These are phyloP conservation scores for Stenichneumon culpator DNA, from an alignment of 2,888 invertebrate genomes.

Conservation along the genomic window DNA sequence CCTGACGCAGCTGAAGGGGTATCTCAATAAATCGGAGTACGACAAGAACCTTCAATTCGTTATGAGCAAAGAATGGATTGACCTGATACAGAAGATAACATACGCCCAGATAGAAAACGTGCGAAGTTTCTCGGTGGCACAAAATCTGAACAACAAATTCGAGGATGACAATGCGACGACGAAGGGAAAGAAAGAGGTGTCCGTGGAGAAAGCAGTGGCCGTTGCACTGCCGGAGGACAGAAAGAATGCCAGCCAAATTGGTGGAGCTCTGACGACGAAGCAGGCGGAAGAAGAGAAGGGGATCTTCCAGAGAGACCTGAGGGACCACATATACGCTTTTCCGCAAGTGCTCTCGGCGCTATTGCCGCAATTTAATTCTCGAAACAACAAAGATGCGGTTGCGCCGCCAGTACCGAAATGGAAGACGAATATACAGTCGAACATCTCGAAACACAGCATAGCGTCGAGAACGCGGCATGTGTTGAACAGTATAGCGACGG, in stretches of 20 bases:
- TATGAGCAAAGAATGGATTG: conserved; percentile 86
- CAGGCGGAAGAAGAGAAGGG: conserved; percentile 53
- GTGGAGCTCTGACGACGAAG: not conserved
- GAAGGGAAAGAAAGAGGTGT: conserved; percentile 50
- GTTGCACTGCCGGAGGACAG: conserved; percentile 50
- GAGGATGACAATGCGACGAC: conserved; percentile 29
- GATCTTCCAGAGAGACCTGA: conserved; percentile 53
- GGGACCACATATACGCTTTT: conserved; percentile 76
- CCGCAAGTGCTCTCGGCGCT: conserved; percentile 85
- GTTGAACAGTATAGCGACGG: conserved; percentile 88
- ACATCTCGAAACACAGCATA: conserved; percentile 87
- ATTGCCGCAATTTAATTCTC: conserved; percentile 81
- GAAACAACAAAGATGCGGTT: conserved; percentile 50
- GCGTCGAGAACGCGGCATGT: conserved; percentile 89
- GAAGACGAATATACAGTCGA: conserved; percentile 83
- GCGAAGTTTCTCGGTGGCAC: conserved; percentile 72
- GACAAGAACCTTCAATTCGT: conserved; percentile 85
- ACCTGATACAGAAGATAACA: conserved; percentile 85
- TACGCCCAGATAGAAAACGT: conserved; percentile 79
- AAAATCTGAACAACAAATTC: conserved; percentile 64
- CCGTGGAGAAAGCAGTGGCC: conserved; percentile 54
- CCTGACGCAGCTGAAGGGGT: conserved; percentile 85
- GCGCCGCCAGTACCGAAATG: conserved; percentile 84
- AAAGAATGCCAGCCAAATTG: not conserved
- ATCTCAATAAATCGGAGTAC: conserved; percentile 84